Percentiles rank a stretch among this genome's conserved stretches.
Conservation (phyloP, 2,797 vertebrate species). For the Sebastes umbrosus region DNA sequence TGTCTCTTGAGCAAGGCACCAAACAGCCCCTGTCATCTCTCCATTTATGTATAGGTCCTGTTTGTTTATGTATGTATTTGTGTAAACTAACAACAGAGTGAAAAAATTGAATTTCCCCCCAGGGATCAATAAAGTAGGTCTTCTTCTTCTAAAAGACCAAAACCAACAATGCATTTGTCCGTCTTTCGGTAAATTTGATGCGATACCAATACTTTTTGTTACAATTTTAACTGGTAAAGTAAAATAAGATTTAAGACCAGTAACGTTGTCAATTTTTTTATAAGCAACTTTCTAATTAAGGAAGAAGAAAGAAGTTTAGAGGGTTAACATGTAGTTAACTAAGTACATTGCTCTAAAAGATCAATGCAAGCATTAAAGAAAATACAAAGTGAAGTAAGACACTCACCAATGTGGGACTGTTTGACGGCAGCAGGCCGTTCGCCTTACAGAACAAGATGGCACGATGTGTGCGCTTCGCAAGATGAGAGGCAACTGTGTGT, state of each 20-base stretch:
- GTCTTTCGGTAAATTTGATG: accelerated
- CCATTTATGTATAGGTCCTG: no score
- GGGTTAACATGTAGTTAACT: background rate
- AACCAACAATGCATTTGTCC: no score
- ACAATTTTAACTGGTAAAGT: background rate
- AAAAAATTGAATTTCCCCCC: no score
- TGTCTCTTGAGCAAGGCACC: no score
- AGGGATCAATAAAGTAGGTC: no score
- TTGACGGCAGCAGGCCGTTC: constrained; percentile 77
- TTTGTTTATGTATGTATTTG: no score
- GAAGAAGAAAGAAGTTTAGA: background rate
- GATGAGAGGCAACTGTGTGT: constrained; percentile 84
- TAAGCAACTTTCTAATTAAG: background rate
- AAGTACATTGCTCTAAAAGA: background rate
- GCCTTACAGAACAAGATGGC: constrained; percentile 91
- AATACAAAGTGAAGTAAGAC: background rate
- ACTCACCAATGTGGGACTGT: constrained; percentile 86
- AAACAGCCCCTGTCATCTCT: no score
- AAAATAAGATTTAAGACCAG: background rate
- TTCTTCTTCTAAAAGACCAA: no score
- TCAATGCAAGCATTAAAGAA: no score
- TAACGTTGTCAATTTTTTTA: accelerated
- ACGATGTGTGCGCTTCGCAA: constrained; percentile 88
- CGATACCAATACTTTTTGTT: no score
- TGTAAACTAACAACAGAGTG: no score